Evolutionary conservation across 1,140 invertebrate species (phyloP), one percentile per base, ranked within the genome.

Genomic region (Diorhabda elongata): DNA sequence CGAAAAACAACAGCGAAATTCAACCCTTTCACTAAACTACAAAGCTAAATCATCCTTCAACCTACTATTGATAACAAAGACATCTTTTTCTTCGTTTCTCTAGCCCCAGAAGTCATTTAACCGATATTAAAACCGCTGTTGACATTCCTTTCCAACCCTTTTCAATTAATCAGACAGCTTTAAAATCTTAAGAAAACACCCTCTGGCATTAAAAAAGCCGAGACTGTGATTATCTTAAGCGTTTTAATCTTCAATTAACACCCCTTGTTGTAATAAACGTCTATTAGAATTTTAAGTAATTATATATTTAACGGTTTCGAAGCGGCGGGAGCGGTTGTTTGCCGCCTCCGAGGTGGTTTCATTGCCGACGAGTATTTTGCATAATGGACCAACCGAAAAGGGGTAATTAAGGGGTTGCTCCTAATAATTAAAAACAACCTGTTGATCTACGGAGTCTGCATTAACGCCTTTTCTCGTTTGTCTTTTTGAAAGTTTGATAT

Each of bases 361-460:
- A 52, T 41, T 45, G 52, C 64, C 64, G 47, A 65, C 65, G 58
- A n/a, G 47, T 58, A 44, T 52, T 80, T 80, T 80, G 78, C 78
- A 80, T 80, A 80, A 79, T 77, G 75, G 77, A 78, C 77, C 77
- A 78, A 68, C 73, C 73, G 70, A 26, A 80, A 80, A 80, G 78
- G 78, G 78, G 77, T 80, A 80, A 80, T 80, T 80, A 80, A 75
- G 76, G 77, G 76, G 75, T 71, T 75, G 75, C 68, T 74, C 68
- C 76, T 78, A 79, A 78, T 79, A 80, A 80, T 80, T 80, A 80
- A 80, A 73, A 73, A 67, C 68, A 70, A 80, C 77, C 76, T 80
- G 78, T 80, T 80, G 78, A 77, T 11, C 43, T 11, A 9, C 42
- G 8, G 47, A 65, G 47, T 56, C 64, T 65, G 64, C 42, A 56